phyloP scores from a whole-genome alignment of 2,797 vertebrate species.

The Eupleurogrammus muticus region DNA sequence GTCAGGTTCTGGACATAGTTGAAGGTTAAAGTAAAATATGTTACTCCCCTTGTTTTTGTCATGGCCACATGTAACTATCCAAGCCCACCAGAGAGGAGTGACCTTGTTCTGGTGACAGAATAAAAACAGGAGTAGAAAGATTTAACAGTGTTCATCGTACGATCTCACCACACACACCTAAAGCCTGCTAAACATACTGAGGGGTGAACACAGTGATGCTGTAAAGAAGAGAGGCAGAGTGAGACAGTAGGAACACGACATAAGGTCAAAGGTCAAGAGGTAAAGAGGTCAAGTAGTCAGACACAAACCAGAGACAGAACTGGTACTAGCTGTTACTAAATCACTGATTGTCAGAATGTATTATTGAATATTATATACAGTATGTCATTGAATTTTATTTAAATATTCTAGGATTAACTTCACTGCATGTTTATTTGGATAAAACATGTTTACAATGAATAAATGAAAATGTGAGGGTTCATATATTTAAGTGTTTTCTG shows the following conservation, averaged over 20 bases:
- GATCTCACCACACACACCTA: conserved; percentile 1
- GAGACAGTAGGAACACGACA: conserved; percentile 9
- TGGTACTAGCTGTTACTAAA: neutral
- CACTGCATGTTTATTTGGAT: neutral
- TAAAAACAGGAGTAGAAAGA: conserved; percentile 19
- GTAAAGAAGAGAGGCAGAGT: conserved; percentile 17
- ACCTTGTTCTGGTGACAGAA: conserved; percentile 29
- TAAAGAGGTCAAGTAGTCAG: conserved; percentile 20
- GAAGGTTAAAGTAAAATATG: neutral
- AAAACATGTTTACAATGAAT: too few species aligned
- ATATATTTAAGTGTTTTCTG: too few species aligned
- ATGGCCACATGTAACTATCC: conserved; percentile 12
- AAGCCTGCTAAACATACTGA: too few species aligned
- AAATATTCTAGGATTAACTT: too few species aligned
- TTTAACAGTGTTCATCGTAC: conserved; percentile 16
- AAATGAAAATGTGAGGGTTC: too few species aligned
- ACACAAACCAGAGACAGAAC: neutral
- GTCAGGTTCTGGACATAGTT: neutral
- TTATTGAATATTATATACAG: neutral
- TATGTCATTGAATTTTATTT: neutral
- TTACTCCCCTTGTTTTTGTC: neutral
- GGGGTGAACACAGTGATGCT: neutral
- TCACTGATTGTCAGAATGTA: neutral
- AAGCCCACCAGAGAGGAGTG: conserved; percentile 1
- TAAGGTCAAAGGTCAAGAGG: conserved; percentile 38